Evolutionary conservation across 2,888 invertebrate species (phyloP).

Genomic region (Athetis lepigone): DNA sequence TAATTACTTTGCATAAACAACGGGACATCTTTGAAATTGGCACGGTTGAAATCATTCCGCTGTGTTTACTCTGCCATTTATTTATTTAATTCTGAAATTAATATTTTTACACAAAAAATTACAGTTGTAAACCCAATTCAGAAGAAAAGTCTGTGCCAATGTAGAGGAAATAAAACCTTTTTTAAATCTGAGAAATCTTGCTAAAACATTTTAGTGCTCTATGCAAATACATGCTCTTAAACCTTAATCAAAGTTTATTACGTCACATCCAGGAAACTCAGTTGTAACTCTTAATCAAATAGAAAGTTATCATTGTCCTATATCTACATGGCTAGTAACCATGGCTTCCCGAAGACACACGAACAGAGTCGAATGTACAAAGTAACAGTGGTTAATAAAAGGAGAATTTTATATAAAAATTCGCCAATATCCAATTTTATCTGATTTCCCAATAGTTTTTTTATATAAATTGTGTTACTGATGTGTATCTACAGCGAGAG

Average conservation of each 20-base stretch:
- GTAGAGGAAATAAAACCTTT: background rate
- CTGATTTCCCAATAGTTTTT: constrained; percentile 58
- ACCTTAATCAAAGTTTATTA: constrained; percentile 38
- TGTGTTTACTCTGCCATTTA: constrained; percentile 43
- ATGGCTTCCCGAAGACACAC: constrained; percentile 14
- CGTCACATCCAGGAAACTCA: constrained; percentile 2
- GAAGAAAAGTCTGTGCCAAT: background rate
- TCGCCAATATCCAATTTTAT: constrained; percentile 47
- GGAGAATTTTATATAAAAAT: constrained; percentile 33
- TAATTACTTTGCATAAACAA: constrained; percentile 72
- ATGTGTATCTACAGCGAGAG: constrained; percentile 52
- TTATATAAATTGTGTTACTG: constrained; percentile 55
- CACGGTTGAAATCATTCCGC: constrained; percentile 43
- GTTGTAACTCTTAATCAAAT: constrained; percentile 28
- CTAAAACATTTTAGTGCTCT: background rate
- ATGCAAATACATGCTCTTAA: background rate
- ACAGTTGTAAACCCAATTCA: background rate
- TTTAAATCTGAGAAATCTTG: too few species aligned
- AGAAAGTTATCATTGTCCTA: constrained; percentile 37
- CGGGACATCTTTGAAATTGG: constrained; percentile 64
- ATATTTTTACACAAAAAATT: background rate
- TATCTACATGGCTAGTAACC: constrained; percentile 24
- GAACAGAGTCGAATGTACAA: background rate
- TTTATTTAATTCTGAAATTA: constrained; percentile 3
- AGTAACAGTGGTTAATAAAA: constrained; percentile 27